phyloP scores from a whole-genome alignment of 2,113 vertebrate genomes.

The Melanocharis versteri region DNA sequence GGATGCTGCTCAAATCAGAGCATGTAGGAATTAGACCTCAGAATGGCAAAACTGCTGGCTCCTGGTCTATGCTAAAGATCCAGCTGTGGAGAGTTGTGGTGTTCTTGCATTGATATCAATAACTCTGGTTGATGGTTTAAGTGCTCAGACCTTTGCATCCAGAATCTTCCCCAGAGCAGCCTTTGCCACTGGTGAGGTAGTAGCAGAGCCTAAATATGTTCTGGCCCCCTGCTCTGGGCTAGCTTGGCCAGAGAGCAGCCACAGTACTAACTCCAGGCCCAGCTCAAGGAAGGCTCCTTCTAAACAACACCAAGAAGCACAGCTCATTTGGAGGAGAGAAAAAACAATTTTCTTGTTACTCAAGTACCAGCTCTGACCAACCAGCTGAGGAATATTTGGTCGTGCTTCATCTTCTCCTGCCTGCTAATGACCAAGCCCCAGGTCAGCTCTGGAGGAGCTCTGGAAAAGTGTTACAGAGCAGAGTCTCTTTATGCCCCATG shows the following conservation, averaged over 20 bases:
- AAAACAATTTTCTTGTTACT: background rate
- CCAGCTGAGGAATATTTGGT: background rate
- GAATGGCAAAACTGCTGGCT: background rate
- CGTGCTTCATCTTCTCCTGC: background rate
- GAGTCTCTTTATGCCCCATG: background rate
- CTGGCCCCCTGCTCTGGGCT: background rate
- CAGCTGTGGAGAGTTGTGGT: background rate
- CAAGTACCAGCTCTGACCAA: background rate
- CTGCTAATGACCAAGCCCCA: background rate
- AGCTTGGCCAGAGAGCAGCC: background rate
- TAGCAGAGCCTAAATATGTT: background rate
- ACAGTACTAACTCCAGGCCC: background rate
- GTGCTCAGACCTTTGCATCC: background rate
- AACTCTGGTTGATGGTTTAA: background rate
- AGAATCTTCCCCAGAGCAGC: background rate
- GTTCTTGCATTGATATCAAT: background rate
- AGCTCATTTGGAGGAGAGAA: background rate
- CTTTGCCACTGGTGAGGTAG: background rate
- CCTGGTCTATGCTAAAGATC: background rate
- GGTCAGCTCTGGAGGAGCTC: background rate
- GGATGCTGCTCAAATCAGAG: background rate
- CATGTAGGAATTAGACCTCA: background rate
- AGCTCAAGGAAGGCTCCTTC: background rate
- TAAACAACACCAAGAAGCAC: background rate
- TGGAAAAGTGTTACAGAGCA: background rate